Conservation (phyloP, 2,888 invertebrate genomes). For the Axea sp. region DNA sequence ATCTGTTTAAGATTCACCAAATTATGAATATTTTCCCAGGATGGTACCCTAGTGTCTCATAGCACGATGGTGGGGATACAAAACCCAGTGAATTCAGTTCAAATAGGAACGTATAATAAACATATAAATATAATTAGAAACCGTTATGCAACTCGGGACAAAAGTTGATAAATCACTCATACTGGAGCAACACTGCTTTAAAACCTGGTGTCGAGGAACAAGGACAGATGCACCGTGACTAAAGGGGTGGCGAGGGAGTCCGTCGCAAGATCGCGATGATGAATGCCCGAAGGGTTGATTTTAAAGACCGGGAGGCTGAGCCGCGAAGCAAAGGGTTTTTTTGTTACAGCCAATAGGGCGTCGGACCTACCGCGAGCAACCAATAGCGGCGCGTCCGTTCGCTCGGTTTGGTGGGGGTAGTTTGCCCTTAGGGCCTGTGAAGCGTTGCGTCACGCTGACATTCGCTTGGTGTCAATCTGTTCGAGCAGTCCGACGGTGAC, state of each 20-base stretch:
- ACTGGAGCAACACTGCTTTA: slow-evolving; percentile 60
- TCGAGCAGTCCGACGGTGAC: slow-evolving; percentile 65
- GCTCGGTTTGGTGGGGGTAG: slow-evolving; percentile 69
- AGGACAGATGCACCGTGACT: slow-evolving; percentile 54
- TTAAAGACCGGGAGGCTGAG: slow-evolving; percentile 61
- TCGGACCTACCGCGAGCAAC: slow-evolving; percentile 55
- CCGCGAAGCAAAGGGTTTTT: slow-evolving; percentile 71
- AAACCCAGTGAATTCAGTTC: too few species aligned
- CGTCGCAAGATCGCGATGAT: slow-evolving; percentile 74
- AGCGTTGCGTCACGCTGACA: slow-evolving; percentile 78
- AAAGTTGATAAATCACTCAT: slow-evolving; percentile 72
- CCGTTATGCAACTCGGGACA: slow-evolving; percentile 65
- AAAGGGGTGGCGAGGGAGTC: slow-evolving; percentile 76
- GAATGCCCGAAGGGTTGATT: slow-evolving; percentile 77
- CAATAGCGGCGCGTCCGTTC: slow-evolving; percentile 65
- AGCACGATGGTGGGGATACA: too few species aligned
- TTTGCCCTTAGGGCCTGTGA: slow-evolving; percentile 73
- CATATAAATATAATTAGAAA: slow-evolving; percentile 70
- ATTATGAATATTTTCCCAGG: slow-evolving; percentile 58
- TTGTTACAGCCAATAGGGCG: slow-evolving; percentile 64
- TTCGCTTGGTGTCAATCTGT: slow-evolving; percentile 74
- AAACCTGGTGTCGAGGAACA: slow-evolving; percentile 33
- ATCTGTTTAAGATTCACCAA: slow-evolving; percentile 48
- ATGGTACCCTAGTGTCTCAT: background rate
- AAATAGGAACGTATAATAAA: background rate